Evolutionary conservation across 2,797 vertebrate genomes (phyloP), one percentile per base, ranked within the genome.

Genomic region (Novumbra hubbsi): DNA sequence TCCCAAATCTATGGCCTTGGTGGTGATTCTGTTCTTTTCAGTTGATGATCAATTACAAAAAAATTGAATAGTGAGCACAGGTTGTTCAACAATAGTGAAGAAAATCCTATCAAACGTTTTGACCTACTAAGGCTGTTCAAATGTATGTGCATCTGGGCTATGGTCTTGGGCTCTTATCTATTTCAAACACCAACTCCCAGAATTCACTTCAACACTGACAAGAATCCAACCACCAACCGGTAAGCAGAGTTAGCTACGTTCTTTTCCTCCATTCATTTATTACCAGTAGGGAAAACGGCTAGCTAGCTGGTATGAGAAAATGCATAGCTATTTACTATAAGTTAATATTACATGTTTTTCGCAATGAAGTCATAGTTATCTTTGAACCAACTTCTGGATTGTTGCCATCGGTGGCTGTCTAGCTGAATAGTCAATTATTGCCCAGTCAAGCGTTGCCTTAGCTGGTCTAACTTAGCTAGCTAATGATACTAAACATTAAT

Each of bases 371-470:
- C 41, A 45, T 64, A 17, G 27, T 17, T 30, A 32, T 16, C 4
- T 64, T 30, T 64, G 27, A 64, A 12, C 55, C 11, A 7, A 12
- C 11, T 5, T 64, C 14, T 30, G 14, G 12, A 17, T 27, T 24
- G 14, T 62, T 4, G 27, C 21, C 57, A 62, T 57, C 3, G 55
- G 7, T 57, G 15, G 57, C 8, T 62, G 16, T 30, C 15, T 9
- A 28, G 28, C 27, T 63, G 9, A 17, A 38, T 38, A 38, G 34
- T 38, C 76, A 32, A 17, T 3, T 62, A 11, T 45, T 28, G 50
- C 75, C 65, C 86, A 86, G 86, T 86, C 85, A 63, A 86, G 82
- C 78, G 19, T 21, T 55, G 2, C 50, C 1, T n/a, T 15, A 38
- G 34, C 34, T 38, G 4, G 2, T 38, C 2, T 38, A 38, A 38